phyloP scores from a whole-genome alignment of 2,113 vertebrate species.

The Callithrix jacchus region DNA sequence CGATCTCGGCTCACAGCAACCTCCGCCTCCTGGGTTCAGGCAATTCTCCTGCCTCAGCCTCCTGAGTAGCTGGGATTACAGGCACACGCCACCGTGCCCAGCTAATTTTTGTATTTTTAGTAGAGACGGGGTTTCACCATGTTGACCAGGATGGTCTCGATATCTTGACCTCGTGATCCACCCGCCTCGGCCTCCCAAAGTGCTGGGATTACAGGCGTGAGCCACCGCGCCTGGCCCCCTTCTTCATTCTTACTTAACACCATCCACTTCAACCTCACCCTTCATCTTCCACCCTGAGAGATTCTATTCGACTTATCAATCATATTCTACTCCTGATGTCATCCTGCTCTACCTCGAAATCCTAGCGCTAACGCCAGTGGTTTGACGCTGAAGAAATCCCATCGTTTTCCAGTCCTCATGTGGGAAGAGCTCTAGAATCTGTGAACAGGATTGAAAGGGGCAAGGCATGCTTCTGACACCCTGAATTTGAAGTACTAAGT shows the following conservation, averaged over 20 bases:
- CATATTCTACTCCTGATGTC: fast-evolving
- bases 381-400: not conserved
- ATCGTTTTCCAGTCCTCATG: not conserved
- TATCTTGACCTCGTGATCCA: no score
- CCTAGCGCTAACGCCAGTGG: not conserved
- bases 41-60: no score
- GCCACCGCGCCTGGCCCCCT: no score
- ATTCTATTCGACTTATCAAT: not conserved
- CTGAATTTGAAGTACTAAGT: not conserved
- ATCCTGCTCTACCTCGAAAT: not conserved
- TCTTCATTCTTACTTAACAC: not conserved
- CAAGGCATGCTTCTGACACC: not conserved
- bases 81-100: no score
- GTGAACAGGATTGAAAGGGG: not conserved
- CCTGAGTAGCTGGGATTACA: no score
- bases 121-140: no score
- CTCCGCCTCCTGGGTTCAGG: no score
- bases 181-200: no score
- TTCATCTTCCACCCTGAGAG: not conserved
- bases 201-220: no score
- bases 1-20: no score
- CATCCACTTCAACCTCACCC: not conserved
- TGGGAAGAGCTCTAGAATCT: not conserved
- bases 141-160: no score
- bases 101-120: no score